Evolutionary conservation across 2,888 invertebrate genomes (phyloP), one percentile per base, ranked within the genome.

Genomic region (Trichopria drosophilae): DNA sequence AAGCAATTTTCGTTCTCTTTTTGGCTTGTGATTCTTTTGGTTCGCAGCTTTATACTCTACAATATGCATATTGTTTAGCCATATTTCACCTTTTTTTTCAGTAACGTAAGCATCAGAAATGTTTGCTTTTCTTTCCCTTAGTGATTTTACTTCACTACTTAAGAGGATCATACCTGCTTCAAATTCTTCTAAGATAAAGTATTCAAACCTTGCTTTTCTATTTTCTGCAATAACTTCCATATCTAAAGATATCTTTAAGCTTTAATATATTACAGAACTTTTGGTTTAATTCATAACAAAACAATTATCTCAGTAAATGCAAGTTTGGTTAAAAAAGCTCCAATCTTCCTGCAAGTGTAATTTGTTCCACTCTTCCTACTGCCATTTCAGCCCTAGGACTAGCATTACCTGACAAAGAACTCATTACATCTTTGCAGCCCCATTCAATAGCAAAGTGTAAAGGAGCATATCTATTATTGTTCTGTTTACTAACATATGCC

Each of bases 161-260:
- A 23, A 16, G 24, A 47, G 34, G 22, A 47, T 40, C 16, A 47
- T 47, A 47, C 47, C 47, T 16, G 47, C 47, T 47, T 47, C 47
- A 22, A 39, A 32, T 37, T 15, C 22, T 40, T 47, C 39, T 18
- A 23, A 15, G 18, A 47, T 47, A 19, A 39, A 37, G 40, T 47
- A 47, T 16, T 39, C 18, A 47, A 39, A 47, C 24, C 22, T 19
- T 24, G 47, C 47, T 40, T 47, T 47, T 19, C 22, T 47, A 47
- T 47, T 47, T 39, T 39, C 23, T 47, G 40, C 32, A 47, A 47
- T 47, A 39, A 32, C 26, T 44, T 44, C 26, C 44, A 18, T 34
- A 44, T 44, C 20, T 36, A 12, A 15, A 13, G 12, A 31, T 31
- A 31, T 15, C 15, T 31, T 31, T n/a, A n/a, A n/a, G n/a, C n/a